phyloP scores from a whole-genome alignment of 2,797 vertebrate genomes.

The Parambassis ranga region DNA sequence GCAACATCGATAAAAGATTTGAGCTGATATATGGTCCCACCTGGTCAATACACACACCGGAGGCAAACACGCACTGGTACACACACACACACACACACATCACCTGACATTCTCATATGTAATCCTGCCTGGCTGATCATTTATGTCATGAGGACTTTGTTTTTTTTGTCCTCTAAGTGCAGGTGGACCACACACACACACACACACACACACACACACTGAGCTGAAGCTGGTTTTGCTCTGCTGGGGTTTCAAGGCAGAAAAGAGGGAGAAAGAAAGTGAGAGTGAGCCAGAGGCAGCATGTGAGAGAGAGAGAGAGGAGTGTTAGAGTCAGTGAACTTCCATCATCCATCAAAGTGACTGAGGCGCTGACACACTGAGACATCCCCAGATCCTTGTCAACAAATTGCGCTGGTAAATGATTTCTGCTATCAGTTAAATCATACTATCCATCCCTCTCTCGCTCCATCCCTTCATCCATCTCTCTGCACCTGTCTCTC shows the following conservation, averaged over 20 bases:
- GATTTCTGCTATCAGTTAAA: constrained; percentile 80
- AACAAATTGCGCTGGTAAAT: constrained; percentile 81
- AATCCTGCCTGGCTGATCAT: too few relatives aligned
- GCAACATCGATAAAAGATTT: constrained; percentile 49
- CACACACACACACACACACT: background rate
- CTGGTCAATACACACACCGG: constrained; percentile 36
- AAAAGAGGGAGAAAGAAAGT: constrained; percentile 18
- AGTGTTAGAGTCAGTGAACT: constrained; percentile 51
- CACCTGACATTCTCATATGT: too few relatives aligned
- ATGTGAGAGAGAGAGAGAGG: constrained; percentile 19
- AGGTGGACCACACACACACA: background rate
- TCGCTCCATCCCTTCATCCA: constrained; percentile 49
- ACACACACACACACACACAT: background rate
- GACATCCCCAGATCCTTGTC: constrained; percentile 81
- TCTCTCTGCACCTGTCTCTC: constrained; percentile 38
- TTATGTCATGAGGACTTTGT: too few relatives aligned
- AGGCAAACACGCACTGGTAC: background rate
- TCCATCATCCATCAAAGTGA: constrained; percentile 76
- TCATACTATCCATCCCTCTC: constrained; percentile 74
- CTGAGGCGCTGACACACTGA: constrained; percentile 75
- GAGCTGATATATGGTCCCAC: constrained; percentile 50
- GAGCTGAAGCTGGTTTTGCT: constrained; percentile 35
- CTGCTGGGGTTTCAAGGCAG: constrained; percentile 39
- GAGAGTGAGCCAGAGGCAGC: constrained; percentile 22
- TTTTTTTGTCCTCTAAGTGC: too few relatives aligned